These are phyloP conservation scores for Noctua comes DNA, from an alignment of 2,888 invertebrate species.

Conservation along the genomic window DNA sequence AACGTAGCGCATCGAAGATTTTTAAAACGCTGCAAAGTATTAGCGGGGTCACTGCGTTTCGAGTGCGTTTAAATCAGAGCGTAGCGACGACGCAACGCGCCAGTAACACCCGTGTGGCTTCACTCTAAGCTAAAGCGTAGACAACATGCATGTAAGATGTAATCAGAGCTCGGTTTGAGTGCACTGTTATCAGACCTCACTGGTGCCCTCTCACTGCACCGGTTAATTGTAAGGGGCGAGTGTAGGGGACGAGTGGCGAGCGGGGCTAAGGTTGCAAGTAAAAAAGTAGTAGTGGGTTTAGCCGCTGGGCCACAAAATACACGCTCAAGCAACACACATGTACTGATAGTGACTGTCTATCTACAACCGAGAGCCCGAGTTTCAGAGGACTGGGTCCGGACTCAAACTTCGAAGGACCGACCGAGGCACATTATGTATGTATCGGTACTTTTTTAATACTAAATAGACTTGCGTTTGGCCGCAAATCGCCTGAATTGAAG, in stretches of 20 bases:
- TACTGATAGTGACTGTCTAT: not conserved
- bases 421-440: not conserved
- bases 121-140: constrained; percentile 45
- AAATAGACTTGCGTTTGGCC: too few relatives aligned
- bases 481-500: too few relatives aligned
- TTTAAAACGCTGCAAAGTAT: not conserved
- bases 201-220: constrained; percentile 68
- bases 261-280: not conserved
- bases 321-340: not conserved
- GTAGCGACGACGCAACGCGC: not conserved
- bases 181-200: constrained; percentile 75
- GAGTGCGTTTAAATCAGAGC: not conserved
- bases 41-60: not conserved
- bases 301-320: not conserved
- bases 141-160: constrained; percentile 65
- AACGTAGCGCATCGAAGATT: not conserved
- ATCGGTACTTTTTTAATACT: too few relatives aligned
- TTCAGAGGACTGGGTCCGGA: not conserved
- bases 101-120: not conserved
- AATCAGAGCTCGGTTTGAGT: constrained; percentile 72
- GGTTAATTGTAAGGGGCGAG: constrained; percentile 71
- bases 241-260: constrained; percentile 43
- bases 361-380: not conserved
- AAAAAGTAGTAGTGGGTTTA: not conserved
- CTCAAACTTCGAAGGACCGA: not conserved